Percentiles rank a stretch among this genome's conserved stretches.
Conservation (phyloP, 2,113 vertebrate genomes). For the Bubo blakistoni region DNA sequence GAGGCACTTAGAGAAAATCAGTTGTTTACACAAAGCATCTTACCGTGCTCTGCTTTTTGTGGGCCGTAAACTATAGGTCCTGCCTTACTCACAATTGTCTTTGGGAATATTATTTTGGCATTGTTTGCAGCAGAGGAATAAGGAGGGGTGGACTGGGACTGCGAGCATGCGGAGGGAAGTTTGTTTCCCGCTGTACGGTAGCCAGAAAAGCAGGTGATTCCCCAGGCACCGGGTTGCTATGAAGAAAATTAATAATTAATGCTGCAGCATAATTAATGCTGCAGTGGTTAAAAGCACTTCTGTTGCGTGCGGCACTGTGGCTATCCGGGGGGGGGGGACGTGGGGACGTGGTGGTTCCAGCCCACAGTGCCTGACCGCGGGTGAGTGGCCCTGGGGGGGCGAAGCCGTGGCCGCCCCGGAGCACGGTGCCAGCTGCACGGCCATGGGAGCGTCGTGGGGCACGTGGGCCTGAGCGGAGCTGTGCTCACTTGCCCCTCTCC, state of each 20-base stretch:
- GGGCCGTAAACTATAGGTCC: rapidly evolving
- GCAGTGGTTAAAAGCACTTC: background rate
- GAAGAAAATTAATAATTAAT: background rate
- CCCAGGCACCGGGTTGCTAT: background rate
- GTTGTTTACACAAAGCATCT: background rate
- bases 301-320: background rate
- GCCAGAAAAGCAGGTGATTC: background rate
- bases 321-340: background rate
- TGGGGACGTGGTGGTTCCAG: background rate
- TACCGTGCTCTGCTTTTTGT: background rate
- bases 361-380: background rate
- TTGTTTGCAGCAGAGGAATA: background rate
- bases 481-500: no score
- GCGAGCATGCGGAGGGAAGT: background rate
- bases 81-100: rapidly evolving
- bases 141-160: background rate
- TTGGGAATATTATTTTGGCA: background rate
- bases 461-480: no score
- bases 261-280: background rate
- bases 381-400: no score
- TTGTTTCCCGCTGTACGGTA: background rate
- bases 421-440: background rate
- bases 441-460: no score
- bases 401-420: background rate
- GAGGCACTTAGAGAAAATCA: background rate